Percentiles rank a stretch among this genome's conserved stretches.
Evolutionary conservation across 2,113 vertebrate genomes (phyloP).

Genomic region (Pachyramphus minor): DNA sequence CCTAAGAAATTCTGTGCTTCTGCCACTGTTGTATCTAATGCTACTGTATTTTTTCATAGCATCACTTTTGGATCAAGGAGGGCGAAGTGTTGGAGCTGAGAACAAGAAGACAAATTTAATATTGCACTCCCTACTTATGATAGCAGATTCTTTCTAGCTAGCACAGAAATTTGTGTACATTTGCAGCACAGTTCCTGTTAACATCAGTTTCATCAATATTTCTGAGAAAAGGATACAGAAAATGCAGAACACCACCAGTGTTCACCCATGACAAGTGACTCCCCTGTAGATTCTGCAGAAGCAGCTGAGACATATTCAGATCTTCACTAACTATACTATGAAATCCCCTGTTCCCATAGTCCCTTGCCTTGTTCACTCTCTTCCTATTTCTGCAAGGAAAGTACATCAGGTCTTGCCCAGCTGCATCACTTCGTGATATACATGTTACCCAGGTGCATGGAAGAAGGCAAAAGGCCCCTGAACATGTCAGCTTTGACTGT

Average conservation of each 20-base stretch:
- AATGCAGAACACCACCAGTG: not conserved
- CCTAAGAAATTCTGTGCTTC: not conserved
- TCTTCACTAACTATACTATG: not conserved
- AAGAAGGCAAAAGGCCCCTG: not conserved
- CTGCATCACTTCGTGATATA: not conserved
- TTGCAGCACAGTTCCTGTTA: not conserved
- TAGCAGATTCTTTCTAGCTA: not conserved
- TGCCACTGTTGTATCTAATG: not conserved
- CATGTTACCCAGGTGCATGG: rapidly evolving
- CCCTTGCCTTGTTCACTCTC: not conserved
- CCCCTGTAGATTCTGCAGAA: not conserved
- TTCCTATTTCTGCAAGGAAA: not conserved
- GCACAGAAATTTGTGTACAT: not conserved
- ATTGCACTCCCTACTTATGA: not conserved
- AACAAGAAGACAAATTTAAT: not conserved
- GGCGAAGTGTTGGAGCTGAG: not conserved
- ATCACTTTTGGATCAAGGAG: not conserved
- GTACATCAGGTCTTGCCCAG: not conserved
- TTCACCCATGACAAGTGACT: not conserved
- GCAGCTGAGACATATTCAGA: not conserved
- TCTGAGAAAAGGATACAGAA: not conserved
- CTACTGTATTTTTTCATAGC: not conserved
- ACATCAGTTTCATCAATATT: not conserved
- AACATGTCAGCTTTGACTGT: not conserved
- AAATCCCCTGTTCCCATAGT: not conserved